Evolutionary conservation across 2,113 vertebrate genomes (phyloP), one percentile per base, ranked within the genome.

Genomic region (Podarcis raffonei): DNA sequence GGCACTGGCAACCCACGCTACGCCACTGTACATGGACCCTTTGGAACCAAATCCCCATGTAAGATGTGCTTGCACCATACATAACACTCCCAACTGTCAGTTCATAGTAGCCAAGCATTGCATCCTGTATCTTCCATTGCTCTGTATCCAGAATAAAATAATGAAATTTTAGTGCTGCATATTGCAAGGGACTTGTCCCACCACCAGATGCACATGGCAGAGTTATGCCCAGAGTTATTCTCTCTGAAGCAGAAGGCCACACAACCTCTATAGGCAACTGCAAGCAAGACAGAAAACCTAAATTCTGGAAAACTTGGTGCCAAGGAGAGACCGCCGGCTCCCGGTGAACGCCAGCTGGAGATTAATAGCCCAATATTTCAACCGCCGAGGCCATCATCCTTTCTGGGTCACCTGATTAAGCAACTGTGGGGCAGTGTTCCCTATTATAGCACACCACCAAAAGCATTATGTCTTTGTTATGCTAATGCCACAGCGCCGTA

Each of bases 401-500:
- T 72, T 11, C 1, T 48, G 79, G 94, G 94, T 97, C 94, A 91
- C 65, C 94, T 90, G 94, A 37, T 87, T 90, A 89, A 93, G 95
- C 87, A 66, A 12, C 88, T 1, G n/a, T 16, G 32, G 92, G 92
- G 94, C 96, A 93, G 85, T 3, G 94, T 81, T 94, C 92, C 93
- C 96, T 35, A 87, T 93, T 89, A 91, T 84, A 83, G 95, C 95
- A 93, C 93, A 93, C 94, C 94, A 90, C 95, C 95, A 88, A 86
- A 92, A 72, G 85, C 85, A 4, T 96, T 92, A 94, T 96, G 96
- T 94, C 96, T 97, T 97, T 97, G 95, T 97, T 96, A 97, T 97
- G 97, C 95, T 96, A 97, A 97, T 97, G 95, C 65, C 93, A 95
- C 92, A 86, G 95, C 92, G 69, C 95, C 3, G 92, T 93, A 90